Base-by-base conservation (phyloP, 2,888 invertebrate genomes). In the Melanostoma mellinum region DNA sequence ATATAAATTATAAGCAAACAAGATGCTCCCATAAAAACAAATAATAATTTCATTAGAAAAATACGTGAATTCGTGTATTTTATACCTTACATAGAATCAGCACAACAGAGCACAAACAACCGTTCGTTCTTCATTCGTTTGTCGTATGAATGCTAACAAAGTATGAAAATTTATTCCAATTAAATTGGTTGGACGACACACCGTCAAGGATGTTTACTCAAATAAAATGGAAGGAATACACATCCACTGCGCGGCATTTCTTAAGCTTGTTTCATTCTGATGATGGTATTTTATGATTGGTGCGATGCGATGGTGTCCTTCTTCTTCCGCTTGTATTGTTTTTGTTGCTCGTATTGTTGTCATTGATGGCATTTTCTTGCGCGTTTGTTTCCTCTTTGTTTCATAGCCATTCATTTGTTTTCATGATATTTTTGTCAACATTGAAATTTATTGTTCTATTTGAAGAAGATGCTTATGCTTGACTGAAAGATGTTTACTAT, bases 261-360 rank as follows among this genome's bases (percentile, higher is more conserved):
- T 2, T 35, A 5, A 6, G 6, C 61, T 74, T 69, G 65, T 58
- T 76, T 58, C n/a, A 36, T 76, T 69, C 58, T 8, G 38, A 42
- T 20, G 35, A 10, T 52, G 6, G 46, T 35, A 44, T 74, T 84
- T 82, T 76, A 82, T 82, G 79, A 73, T 20, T 20, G 20, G 20
- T 20, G 20, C 20, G 20, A 20, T 68, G 68, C 65, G 44, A 61
- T 63, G 36, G 71, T 75, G 42, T 79, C 78, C 46, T 69, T 74
- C 74, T 84, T 84, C 74, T 84, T 84, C 74, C 74, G 84, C 65
- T 79, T 71, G 71, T 75, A 84, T 84, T 84, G 84, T 84, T 84
- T 84, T 84, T 75, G 84, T 75, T 67, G 36, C 67, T 71, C 44
- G 53, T 61, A 46, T 75, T 79, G 65, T 69, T 79, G 36, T 50